phyloP scores from a whole-genome alignment of 1,140 invertebrate species.

The Helicoverpa zea region DNA sequence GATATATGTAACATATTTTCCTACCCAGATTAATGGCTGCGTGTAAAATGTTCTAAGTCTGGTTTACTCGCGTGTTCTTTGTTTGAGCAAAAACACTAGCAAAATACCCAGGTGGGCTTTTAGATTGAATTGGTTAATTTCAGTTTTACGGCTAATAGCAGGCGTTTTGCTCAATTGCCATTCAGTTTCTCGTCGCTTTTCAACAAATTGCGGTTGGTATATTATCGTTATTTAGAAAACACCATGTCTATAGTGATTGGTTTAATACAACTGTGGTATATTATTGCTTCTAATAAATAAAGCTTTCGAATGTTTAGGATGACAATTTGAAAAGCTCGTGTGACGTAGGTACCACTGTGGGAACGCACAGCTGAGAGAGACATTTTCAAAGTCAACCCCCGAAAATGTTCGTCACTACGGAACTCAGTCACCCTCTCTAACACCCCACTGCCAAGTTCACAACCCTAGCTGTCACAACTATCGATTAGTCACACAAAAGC shows the following conservation, averaged over 20 bases:
- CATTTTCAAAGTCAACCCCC: slow-evolving; percentile 14
- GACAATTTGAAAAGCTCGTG: too few relatives aligned
- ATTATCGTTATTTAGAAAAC: slow-evolving; percentile 1
- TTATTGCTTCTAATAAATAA: neutral
- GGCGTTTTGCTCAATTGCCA: neutral
- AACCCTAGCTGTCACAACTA: slow-evolving; percentile 54
- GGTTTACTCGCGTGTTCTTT: slow-evolving; percentile 28
- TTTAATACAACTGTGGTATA: neutral
- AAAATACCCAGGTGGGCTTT: slow-evolving; percentile 22
- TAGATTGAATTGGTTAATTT: slow-evolving; percentile 5
- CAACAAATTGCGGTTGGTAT: neutral
- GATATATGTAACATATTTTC: neutral
- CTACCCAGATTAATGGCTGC: neutral
- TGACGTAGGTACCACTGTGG: neutral
- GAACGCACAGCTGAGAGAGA: neutral
- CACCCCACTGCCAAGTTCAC: slow-evolving; percentile 53
- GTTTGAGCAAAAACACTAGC: neutral
- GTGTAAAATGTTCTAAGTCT: slow-evolving; percentile 12
- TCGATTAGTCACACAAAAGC: slow-evolving; percentile 57
- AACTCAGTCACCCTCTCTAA: slow-evolving; percentile 10
- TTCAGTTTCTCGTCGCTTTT: neutral
- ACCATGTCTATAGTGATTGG: neutral
- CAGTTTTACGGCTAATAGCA: neutral
- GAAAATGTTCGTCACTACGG: neutral
- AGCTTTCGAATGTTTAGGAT: too few relatives aligned